Percentiles rank a stretch among this genome's conserved stretches.
These are phyloP conservation scores for Tachypleus tridentatus DNA, from an alignment of 1,140 invertebrate genomes.

Conservation along the genomic window DNA sequence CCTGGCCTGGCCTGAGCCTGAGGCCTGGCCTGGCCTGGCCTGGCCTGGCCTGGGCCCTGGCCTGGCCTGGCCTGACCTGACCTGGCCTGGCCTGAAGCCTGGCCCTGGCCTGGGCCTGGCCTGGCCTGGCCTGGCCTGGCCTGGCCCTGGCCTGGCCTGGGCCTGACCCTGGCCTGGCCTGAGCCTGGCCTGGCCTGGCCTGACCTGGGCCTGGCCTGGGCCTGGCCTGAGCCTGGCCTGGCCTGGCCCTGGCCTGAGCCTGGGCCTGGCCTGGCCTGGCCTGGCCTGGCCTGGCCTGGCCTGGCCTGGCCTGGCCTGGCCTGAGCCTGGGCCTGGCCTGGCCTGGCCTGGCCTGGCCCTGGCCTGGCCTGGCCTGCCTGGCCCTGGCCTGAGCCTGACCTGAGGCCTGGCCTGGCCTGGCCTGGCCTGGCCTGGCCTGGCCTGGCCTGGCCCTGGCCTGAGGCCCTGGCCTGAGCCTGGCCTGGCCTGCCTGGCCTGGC, in stretches of 20 bases:
- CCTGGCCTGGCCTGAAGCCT: too few species aligned
- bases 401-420: slow-evolving; percentile 21
- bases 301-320: slow-evolving; percentile 22
- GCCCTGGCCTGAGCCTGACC: too few species aligned
- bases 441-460: too few species aligned
- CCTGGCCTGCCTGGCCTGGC: too few species aligned
- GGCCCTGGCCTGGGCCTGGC: too few species aligned
- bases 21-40: slow-evolving; percentile 25
- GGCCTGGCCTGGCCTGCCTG: slow-evolving; percentile 24
- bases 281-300: slow-evolving; percentile 26
- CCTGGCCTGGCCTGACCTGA: too few species aligned
- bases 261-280: slow-evolving; percentile 23
- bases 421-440: slow-evolving; percentile 26
- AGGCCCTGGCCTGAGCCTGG: slow-evolving; percentile 23
- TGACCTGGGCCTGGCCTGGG: slow-evolving; percentile 21
- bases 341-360: too few species aligned
- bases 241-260: too few species aligned
- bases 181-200: slow-evolving; percentile 18
- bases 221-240: slow-evolving; percentile 21
- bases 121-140: slow-evolving; percentile 23
- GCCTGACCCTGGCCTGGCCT: too few species aligned
- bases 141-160: too few species aligned
- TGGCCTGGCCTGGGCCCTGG: too few species aligned
- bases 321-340: slow-evolving; percentile 20
- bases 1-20: slow-evolving; percentile 22